Evolutionary conservation across 2,113 vertebrate species (phyloP).

Genomic region (Todiramphus saurophagus): DNA sequence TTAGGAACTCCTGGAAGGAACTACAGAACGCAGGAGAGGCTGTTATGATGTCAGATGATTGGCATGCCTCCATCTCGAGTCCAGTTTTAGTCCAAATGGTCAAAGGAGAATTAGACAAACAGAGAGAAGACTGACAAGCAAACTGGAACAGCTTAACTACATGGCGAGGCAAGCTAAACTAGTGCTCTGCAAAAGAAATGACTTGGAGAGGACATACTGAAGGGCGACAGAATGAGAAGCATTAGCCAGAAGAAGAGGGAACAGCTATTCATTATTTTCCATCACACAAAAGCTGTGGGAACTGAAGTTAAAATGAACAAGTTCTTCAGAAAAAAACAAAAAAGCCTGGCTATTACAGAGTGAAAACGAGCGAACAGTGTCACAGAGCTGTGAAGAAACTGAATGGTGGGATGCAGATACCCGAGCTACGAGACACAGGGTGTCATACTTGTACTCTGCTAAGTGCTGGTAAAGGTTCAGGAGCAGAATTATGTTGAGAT

Average conservation of each 20-base stretch:
- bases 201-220: conserved; percentile 13
- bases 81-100: conserved; percentile 15
- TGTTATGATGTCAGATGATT: not conserved
- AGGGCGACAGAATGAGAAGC: not conserved
- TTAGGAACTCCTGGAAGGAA: not conserved
- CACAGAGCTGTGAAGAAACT: not conserved
- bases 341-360: not conserved
- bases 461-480: not conserved
- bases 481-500: not conserved
- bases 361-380: not conserved
- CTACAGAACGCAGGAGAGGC: conserved; percentile 11
- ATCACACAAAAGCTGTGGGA: conserved; percentile 10
- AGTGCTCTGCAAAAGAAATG: not conserved
- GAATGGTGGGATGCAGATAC: not conserved
- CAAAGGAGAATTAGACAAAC: conserved; percentile 4
- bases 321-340: not conserved
- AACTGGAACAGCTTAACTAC: not conserved
- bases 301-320: conserved; percentile 36
- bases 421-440: not conserved
- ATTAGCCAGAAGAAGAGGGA: conserved; percentile 23
- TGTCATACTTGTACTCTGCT: not conserved
- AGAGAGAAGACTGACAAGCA: not conserved
- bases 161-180: not conserved
- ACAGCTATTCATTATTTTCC: conserved; percentile 37
- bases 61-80: not conserved